These are phyloP conservation scores for Ophonus ardosiacus DNA, from an alignment of 2,888 invertebrate genomes.

Conservation along the genomic window DNA sequence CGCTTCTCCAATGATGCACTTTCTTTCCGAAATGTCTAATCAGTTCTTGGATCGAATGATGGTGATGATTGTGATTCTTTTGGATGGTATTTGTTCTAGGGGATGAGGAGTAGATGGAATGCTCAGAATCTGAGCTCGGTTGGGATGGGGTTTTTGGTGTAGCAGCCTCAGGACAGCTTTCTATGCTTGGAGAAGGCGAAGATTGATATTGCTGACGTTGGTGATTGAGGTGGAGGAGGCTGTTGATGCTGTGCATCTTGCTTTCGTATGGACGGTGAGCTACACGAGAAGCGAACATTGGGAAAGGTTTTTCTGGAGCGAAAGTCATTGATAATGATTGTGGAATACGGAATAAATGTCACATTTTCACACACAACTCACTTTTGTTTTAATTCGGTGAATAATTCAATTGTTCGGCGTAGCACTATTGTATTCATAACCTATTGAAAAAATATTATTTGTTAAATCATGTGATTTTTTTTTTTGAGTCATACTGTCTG, in stretches of 20 bases:
- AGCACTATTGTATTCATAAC: not conserved
- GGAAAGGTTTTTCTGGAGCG: slow-evolving; percentile 5
- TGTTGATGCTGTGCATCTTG: slow-evolving; percentile 62
- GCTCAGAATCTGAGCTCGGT: slow-evolving; percentile 56
- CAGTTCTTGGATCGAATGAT: slow-evolving; percentile 86
- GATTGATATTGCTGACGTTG: slow-evolving; percentile 69
- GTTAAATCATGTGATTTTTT: not conserved
- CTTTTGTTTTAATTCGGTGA: not conserved
- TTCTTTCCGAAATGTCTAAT: slow-evolving; percentile 87
- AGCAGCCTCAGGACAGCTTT: slow-evolving; percentile 70
- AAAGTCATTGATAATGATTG: slow-evolving; percentile 20
- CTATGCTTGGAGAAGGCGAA: slow-evolving; percentile 67
- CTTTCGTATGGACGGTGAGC: slow-evolving; percentile 46
- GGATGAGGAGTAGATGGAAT: slow-evolving; percentile 61
- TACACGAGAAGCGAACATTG: slow-evolving; percentile 52
- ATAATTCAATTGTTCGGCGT: not conserved
- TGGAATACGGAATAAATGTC: not conserved
- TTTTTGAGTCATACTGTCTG: not conserved
- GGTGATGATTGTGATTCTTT: slow-evolving; percentile 75
- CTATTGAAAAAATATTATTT: not conserved
- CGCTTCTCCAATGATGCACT: slow-evolving; percentile 84
- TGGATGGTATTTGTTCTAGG: slow-evolving; percentile 66
- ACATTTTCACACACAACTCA: slow-evolving; percentile 34
- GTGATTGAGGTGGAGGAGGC: slow-evolving; percentile 61
- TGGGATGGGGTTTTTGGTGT: slow-evolving; percentile 65